Evolutionary conservation across 2,797 vertebrate species (phyloP).

Genomic region (Eulemur mongoz): DNA sequence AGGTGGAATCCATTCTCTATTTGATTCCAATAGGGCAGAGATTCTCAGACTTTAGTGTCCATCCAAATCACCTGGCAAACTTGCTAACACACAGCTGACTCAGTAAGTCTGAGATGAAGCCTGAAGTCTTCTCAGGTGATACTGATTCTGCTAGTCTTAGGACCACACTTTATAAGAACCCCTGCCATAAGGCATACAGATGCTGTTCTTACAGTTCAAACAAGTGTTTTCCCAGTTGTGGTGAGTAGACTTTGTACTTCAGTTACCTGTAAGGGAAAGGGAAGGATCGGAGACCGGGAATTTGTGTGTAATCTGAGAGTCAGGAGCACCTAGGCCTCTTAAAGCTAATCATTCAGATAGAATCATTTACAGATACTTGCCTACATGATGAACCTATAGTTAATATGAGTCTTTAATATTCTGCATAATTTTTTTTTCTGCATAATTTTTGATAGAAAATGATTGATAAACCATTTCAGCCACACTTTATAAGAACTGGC

Average conservation of each 20-base stretch:
- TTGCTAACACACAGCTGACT: background rate
- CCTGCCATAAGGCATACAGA: background rate
- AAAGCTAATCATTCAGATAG: background rate
- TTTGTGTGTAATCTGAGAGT: background rate
- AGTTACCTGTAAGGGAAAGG: background rate
- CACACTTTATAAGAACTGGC: too few species aligned
- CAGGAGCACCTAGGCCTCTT: background rate
- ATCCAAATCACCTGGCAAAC: rapidly evolving
- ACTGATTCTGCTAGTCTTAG: background rate
- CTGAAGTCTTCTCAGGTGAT: background rate
- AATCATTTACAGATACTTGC: background rate
- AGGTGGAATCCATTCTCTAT: rapidly evolving
- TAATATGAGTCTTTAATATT: background rate
- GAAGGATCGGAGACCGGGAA: background rate
- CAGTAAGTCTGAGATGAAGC: background rate
- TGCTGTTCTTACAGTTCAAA: background rate
- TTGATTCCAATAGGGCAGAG: background rate
- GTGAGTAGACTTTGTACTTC: background rate
- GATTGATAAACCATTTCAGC: background rate
- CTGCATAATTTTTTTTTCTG: background rate
- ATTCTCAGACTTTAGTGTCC: background rate
- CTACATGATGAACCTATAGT: background rate
- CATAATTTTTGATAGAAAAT: background rate
- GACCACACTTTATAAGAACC: background rate
- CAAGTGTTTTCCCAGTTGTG: background rate